phyloP scores from a whole-genome alignment of 1,140 invertebrate genomes.

The Drosophila parvula region DNA sequence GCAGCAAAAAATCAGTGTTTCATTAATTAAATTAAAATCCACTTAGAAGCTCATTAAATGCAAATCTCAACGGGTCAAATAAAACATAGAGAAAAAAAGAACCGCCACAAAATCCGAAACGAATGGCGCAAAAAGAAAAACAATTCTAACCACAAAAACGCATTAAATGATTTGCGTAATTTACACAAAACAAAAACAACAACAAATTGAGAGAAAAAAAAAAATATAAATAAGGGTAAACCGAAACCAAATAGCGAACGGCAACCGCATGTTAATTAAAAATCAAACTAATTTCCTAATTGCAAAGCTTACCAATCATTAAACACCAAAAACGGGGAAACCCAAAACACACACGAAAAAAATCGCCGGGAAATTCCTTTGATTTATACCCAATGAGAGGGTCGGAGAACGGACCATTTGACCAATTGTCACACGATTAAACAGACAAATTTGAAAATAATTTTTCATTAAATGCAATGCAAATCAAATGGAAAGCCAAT shows the following conservation, averaged over 20 bases:
- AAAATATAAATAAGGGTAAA: constrained; percentile 36
- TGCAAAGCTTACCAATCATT: constrained; percentile 79
- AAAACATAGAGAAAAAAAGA: constrained; percentile 38
- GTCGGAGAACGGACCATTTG: constrained; percentile 50
- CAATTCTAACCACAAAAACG: constrained; percentile 79
- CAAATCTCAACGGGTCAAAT: constrained; percentile 61
- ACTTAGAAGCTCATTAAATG: constrained; percentile 81
- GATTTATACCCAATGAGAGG: constrained; percentile 62
- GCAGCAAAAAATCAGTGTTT: constrained; percentile 27
- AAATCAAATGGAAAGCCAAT: constrained; percentile 76
- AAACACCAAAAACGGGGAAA: constrained; percentile 58
- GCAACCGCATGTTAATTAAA: constrained; percentile 82
- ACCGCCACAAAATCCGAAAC: constrained; percentile 7
- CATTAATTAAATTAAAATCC: constrained; percentile 81
- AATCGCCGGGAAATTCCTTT: constrained; percentile 52
- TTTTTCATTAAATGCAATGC: constrained; percentile 82
- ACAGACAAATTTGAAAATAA: constrained; percentile 82
- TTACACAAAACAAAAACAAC: constrained; percentile 62
- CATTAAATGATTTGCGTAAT: constrained; percentile 79
- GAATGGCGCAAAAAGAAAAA: constrained; percentile 45
- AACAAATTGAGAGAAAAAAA: constrained; percentile 23
- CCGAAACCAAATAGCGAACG: constrained; percentile 40
- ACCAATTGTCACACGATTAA: constrained; percentile 81
- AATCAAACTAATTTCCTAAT: constrained; percentile 83
- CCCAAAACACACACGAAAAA: constrained; percentile 26